A percentile compares a stretch with the other conserved stretches of the same genome.
These are phyloP conservation scores for Eulemur albifrons DNA, from an alignment of 2,797 vertebrate species.

Conservation along the genomic window DNA sequence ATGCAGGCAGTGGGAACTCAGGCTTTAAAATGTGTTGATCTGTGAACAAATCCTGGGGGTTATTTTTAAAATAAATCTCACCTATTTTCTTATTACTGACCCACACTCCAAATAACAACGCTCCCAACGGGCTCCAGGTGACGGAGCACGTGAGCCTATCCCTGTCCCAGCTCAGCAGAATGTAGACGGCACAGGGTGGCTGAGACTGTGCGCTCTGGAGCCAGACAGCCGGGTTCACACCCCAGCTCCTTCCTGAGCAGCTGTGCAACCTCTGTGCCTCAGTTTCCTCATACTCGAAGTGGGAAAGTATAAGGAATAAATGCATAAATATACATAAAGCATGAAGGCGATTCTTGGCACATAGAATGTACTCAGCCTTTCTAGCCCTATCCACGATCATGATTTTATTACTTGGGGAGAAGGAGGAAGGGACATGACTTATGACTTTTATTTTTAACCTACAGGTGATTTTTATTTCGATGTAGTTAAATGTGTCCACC, in stretches of 20 bases:
- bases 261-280: not conserved
- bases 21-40: not conserved
- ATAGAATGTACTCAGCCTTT: not conserved
- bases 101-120: too few relatives aligned
- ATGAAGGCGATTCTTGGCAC: not conserved
- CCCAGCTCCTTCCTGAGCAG: not conserved
- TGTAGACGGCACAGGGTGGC: not conserved
- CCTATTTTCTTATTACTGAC: not conserved
- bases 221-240: not conserved
- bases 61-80: slow-evolving; percentile 55
- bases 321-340: not conserved
- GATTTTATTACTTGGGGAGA: not conserved
- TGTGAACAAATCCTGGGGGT: slow-evolving; percentile 5
- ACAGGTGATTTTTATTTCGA: slow-evolving; percentile 28
- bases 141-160: too few relatives aligned
- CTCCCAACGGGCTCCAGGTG: too few relatives aligned
- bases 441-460: not conserved
- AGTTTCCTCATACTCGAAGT: not conserved
- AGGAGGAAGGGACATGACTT: not conserved
- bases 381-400: not conserved
- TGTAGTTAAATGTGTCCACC: not conserved
- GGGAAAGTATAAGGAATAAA: not conserved
- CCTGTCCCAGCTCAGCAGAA: too few relatives aligned
- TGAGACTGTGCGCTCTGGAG: rapidly evolving
- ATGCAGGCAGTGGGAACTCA: not conserved